Evolutionary conservation across 2,797 vertebrate genomes (phyloP), one percentile per base, ranked within the genome.

Genomic region (Taeniopygia guttata): DNA sequence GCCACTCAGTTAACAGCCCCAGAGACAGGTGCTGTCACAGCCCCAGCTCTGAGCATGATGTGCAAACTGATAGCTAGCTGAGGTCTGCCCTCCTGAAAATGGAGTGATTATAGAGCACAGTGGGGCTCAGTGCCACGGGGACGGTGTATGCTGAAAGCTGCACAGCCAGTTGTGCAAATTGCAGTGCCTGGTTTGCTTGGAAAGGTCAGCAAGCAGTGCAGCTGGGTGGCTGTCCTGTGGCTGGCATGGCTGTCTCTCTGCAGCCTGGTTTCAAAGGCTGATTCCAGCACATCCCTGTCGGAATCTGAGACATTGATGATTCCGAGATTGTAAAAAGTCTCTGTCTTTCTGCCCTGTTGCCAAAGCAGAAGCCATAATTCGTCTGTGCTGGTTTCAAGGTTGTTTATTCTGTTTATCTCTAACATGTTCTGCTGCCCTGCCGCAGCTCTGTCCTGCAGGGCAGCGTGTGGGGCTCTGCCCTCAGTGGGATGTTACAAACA

Each of bases 71-170:
- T 48, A 70, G 34, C 64, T 60, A 25, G 59, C 48, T 75, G 59
- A 69, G 51, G 54, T 26, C 7, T 72, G 30, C 45, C 7, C 42
- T 81, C 26, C 36, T 66, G 32, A 5, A 85, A 86, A 45, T 36
- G 2, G 42, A 84, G 22, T 54, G 34, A 60, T 77, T 48, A 27
- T 3, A 36, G 76, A 77, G 56, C 66, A 60, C 42, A 48, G 48
- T 27, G 25, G 83, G 49, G 34, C 66, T 84, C 9, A 1, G 58
- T 30, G 25, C 27, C 48, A 59, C 0, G 0, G n/a, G 23, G 55
- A 60, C n/a, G 43, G 77, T 3, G 5, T 42, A 12, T 72, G 77
- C 29, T 77, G 49, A 22, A 2, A 64, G 36, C 62, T 58, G 13
- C 67, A 3, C 63, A 46, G 34, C 43, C 32, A 34, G 36, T 7